Conservation (phyloP, 1,140 invertebrate species). For the Saxidomus purpurata region DNA sequence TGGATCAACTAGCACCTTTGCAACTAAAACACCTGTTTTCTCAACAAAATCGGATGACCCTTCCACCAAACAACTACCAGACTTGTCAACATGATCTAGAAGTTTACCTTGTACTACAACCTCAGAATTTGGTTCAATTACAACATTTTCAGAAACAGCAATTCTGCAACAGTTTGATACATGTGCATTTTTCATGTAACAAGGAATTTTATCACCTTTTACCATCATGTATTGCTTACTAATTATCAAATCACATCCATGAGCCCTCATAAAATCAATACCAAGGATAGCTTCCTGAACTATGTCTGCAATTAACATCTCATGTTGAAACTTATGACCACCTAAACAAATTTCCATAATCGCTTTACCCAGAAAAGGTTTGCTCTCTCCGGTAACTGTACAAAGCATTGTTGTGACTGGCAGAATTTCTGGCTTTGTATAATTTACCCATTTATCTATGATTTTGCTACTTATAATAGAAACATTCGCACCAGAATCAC, state of each 20-base stretch:
- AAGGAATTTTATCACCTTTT: constrained; percentile 11
- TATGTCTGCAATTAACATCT: background rate
- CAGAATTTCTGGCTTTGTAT: background rate
- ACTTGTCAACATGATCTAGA: background rate
- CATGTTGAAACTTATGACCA: constrained; percentile 17
- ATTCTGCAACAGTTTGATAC: constrained; percentile 17
- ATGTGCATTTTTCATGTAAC: background rate
- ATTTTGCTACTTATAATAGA: background rate
- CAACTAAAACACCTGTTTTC: constrained; percentile 30
- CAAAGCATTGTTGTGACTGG: background rate
- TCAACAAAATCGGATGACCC: background rate
- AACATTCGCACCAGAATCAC: constrained; percentile 4
- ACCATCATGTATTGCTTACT: constrained; percentile 13
- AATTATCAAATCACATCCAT: constrained; percentile 20
- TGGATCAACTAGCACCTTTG: constrained; percentile 28
- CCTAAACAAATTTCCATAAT: background rate
- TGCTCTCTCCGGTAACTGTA: constrained; percentile 12
- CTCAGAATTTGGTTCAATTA: background rate
- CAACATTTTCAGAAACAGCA: background rate
- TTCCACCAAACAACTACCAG: background rate
- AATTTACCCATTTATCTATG: background rate
- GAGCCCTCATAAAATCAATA: constrained; percentile 7
- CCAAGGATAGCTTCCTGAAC: constrained; percentile 27
- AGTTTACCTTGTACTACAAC: background rate
- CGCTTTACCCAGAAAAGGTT: background rate